Evolutionary conservation across 2,888 invertebrate genomes (phyloP).

Genomic region (Idaea aversata): DNA sequence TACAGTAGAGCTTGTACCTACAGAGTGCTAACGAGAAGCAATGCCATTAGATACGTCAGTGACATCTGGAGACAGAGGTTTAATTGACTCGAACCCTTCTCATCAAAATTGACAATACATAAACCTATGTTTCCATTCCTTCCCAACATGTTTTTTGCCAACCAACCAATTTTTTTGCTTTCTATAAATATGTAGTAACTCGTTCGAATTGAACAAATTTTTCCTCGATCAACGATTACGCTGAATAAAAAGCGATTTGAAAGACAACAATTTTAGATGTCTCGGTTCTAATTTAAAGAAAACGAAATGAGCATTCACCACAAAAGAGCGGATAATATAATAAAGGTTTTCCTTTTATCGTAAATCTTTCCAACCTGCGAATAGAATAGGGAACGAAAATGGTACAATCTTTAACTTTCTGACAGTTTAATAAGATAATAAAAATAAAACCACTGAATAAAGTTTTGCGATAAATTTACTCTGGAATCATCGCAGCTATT

Average conservation of each 20-base stretch:
- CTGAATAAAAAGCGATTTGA: not conserved
- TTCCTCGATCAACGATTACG: not conserved
- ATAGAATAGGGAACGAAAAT: constrained; percentile 58
- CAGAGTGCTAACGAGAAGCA: constrained; percentile 65
- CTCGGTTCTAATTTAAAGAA: constrained; percentile 15
- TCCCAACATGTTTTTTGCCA: too few relatives aligned
- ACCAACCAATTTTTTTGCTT: not conserved
- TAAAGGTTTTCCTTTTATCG: constrained; percentile 55
- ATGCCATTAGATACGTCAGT: constrained; percentile 48
- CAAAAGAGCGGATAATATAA: constrained; percentile 59
- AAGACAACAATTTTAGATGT: not conserved
- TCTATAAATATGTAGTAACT: not conserved
- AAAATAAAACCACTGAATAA: constrained; percentile 45
- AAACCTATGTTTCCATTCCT: not conserved
- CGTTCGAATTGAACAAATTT: not conserved
- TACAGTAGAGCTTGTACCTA: constrained; percentile 58
- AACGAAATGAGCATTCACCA: constrained; percentile 43
- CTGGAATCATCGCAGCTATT: constrained; percentile 30
- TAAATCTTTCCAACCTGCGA: constrained; percentile 61
- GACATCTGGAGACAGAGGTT: not conserved
- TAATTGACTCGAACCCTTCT: not conserved
- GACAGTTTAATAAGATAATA: constrained; percentile 76
- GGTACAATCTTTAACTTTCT: constrained; percentile 72
- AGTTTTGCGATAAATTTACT: constrained; percentile 26
- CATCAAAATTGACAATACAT: not conserved